Base-by-base conservation (phyloP, 2,797 vertebrate genomes). In the Lates japonicus region DNA sequence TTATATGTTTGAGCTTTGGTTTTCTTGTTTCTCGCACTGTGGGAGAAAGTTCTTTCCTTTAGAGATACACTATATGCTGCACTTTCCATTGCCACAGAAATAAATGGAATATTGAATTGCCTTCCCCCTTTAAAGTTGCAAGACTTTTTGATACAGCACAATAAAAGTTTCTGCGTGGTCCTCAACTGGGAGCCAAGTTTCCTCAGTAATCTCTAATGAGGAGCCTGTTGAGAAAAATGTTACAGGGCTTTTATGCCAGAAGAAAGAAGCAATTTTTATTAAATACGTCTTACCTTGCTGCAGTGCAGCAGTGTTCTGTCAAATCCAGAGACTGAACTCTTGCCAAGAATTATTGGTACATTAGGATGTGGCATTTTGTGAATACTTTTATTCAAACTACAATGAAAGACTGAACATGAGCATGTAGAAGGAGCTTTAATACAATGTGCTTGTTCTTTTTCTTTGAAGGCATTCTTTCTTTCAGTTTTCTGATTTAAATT, bases 191-290 rank as follows among this genome's bases (percentile, higher is more conserved):
- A 85, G 85, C 77, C 71, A 82, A 75, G 61, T 74, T 80, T 44
- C 22, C 74, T 20, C 0, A 2, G 54, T 88, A 70, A 72, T 89
- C 86, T 78, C 60, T 87, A 85, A 87, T 73, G 78, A 90, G 83
- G 41, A 80, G 69, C 42, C 58, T n/a, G 62, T 81, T 69, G 64
- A 86, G 85, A 87, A 82, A 85, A 87, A 82, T 70, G 77, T 61
- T 80, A 25, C 46, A 0, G 62, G 66, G 31, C 65, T 85, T 91
- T 81, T 44, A 75, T 55, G 73, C 78, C 76, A 77, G 73, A 64
- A 80, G 37, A n/a, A 74, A 82, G 81, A 86, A n/a, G 37, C 70
- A 9, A 7, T 73, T 85, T 80, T 73, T 75, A 81, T 87, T 76
- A 82, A 89, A 80, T 80, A 78, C 74, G 52, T 82, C 70, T 77